Conservation (phyloP, 2,888 invertebrate genomes). For the Bedellia somnulentella region DNA sequence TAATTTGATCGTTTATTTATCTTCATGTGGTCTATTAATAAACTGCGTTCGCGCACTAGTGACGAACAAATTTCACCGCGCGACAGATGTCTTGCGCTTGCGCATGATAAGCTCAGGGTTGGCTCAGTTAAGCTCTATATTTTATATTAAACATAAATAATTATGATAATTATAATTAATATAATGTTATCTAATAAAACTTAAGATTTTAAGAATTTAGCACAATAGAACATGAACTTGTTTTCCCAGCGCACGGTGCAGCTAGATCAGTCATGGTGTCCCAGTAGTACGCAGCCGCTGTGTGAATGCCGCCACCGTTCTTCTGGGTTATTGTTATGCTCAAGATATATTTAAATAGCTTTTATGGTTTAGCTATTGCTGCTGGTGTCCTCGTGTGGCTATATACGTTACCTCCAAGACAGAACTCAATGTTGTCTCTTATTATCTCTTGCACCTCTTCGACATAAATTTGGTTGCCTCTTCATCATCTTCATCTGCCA, state of each 20-base stretch:
- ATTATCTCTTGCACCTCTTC: constrained; percentile 77
- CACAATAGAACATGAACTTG: constrained; percentile 83
- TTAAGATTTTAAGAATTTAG: too few species aligned
- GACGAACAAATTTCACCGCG: constrained; percentile 22
- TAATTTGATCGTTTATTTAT: too few species aligned
- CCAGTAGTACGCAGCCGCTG: constrained; percentile 84
- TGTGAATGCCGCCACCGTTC: constrained; percentile 80
- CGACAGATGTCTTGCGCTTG: constrained; percentile 34
- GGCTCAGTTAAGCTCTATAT: too few species aligned
- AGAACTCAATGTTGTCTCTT: constrained; percentile 73
- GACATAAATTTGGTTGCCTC: constrained; percentile 61
- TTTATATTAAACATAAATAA: too few species aligned
- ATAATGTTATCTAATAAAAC: too few species aligned
- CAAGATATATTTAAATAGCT: constrained; percentile 79
- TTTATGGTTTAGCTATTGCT: constrained; percentile 73
- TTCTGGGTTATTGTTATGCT: constrained; percentile 84
- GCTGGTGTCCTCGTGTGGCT: constrained; percentile 42
- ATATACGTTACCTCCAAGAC: constrained; percentile 73
- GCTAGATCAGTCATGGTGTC: constrained; percentile 79
- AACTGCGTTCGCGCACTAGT: constrained; percentile 19
- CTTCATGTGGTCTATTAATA: too few species aligned
- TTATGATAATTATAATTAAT: too few species aligned
- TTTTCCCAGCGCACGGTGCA: constrained; percentile 87
- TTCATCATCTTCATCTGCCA: too few species aligned
- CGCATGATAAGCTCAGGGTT: constrained; percentile 22